Conservation (phyloP, 2,888 invertebrate species). For the Pediacus dermestoides region DNA sequence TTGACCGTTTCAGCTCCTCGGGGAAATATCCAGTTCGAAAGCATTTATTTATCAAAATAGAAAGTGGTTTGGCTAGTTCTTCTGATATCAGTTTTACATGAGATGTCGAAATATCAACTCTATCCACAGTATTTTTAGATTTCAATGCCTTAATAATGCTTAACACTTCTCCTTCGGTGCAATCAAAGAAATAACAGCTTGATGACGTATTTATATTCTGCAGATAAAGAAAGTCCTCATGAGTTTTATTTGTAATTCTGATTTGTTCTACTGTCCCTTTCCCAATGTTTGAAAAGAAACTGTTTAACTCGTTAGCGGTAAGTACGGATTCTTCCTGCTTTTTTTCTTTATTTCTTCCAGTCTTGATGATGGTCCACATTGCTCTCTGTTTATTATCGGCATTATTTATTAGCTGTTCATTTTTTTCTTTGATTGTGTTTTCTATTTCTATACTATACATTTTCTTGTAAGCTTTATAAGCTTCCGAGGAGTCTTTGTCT, state of each 20-base stretch:
- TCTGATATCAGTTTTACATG: background rate
- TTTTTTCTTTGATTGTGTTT: background rate
- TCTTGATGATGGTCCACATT: conserved; percentile 5
- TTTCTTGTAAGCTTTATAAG: background rate
- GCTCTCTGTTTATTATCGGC: conserved; percentile 10
- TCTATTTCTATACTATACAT: background rate
- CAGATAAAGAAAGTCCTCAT: background rate
- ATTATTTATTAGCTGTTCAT: background rate
- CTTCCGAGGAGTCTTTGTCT: background rate
- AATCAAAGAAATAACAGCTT: conserved; percentile 7
- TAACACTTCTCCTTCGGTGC: conserved; percentile 10
- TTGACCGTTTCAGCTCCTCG: conserved; percentile 8
- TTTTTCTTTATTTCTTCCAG: background rate
- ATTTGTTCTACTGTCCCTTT: background rate
- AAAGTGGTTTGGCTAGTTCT: no score
- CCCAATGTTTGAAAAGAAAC: conserved; percentile 7
- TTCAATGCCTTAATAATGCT: conserved; percentile 9
- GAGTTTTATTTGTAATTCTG: background rate
- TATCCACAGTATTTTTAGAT: conserved; percentile 1
- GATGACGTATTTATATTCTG: background rate
- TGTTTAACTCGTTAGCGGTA: conserved; percentile 8
- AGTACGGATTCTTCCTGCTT: background rate
- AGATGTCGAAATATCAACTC: conserved; percentile 4
- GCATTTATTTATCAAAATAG: conserved; percentile 14
- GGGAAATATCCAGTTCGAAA: conserved; percentile 10